These are phyloP conservation scores for Aegypius monachus DNA, from an alignment of 2,113 vertebrate species.

Conservation along the genomic window DNA sequence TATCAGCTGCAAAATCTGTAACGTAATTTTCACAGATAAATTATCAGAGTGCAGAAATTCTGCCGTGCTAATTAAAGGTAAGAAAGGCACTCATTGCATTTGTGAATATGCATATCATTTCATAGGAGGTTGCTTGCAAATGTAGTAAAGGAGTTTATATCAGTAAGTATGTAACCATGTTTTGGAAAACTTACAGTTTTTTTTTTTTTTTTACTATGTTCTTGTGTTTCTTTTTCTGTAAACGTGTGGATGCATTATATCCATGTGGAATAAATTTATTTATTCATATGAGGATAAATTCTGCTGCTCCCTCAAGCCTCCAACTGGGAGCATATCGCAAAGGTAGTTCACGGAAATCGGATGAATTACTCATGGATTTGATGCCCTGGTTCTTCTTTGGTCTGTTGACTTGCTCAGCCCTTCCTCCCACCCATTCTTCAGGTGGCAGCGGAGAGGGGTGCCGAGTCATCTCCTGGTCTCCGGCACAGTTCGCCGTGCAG, in stretches of 20 bases:
- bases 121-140: neutral
- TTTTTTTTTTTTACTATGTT: neutral
- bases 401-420: neutral
- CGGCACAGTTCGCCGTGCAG: neutral
- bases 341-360: neutral
- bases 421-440: accelerated
- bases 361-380: accelerated
- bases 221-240: neutral
- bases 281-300: neutral
- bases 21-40: conserved; percentile 31
- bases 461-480: neutral
- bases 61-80: neutral
- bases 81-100: neutral
- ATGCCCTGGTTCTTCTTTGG: neutral
- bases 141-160: neutral
- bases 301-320: neutral
- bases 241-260: neutral
- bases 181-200: neutral
- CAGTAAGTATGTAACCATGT: neutral
- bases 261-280: neutral
- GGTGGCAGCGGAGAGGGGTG: neutral
- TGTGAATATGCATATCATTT: conserved; percentile 13
- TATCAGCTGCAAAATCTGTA: conserved; percentile 36
- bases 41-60: conserved; percentile 12
- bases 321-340: neutral